Evolutionary conservation across 2,113 vertebrate species (phyloP), one percentile per base, ranked within the genome.

Genomic region (Podiceps cristatus): DNA sequence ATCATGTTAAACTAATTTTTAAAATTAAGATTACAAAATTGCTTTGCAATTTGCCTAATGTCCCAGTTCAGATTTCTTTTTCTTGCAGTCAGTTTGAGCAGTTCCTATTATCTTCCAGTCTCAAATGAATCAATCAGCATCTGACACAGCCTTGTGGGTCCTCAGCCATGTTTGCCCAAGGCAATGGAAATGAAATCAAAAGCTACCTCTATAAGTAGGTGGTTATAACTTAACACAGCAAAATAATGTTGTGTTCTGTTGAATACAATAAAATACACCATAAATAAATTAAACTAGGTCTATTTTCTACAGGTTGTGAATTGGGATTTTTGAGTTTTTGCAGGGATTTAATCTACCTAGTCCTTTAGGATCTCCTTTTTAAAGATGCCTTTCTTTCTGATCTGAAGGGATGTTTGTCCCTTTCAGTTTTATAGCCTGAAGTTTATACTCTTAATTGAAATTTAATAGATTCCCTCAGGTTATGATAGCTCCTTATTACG

Each of bases 111-210:
- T 98, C 97, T 98, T 93, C 40, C 60, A 96, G 87, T 96, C 98
- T 98, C 98, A 97, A 98, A 98, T 96, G 97, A 98, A 98, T 98
- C 98, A 97, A 98, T 98, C 98, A 97, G 90, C 95, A 96, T 97
- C 95, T 97, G 97, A 97, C 92, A 64, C 77, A 97, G 97, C 95
- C 98, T 98, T 98, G 90, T 97, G 96, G 96, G 95, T 98, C 97
- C 94, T 98, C 95, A 96, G 90, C 96, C 96, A 88, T 97, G 97
- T 96, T 98, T 4, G 97, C 98, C 97, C 92, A 97, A 98, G 97
- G 98, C 98, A 97, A 97, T 97, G 95, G 94, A 97, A 98, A 97
- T 95, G 79, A 98, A 98, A 98, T 98, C 96, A 98, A 98, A 98
- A 97, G 85, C 97, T 97, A 75, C 92, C 81, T 98, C 79, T 95